Percentiles rank a stretch among this genome's conserved stretches.
Conservation (phyloP, 2,888 invertebrate species). For the Sabellastarte sp. region DNA sequence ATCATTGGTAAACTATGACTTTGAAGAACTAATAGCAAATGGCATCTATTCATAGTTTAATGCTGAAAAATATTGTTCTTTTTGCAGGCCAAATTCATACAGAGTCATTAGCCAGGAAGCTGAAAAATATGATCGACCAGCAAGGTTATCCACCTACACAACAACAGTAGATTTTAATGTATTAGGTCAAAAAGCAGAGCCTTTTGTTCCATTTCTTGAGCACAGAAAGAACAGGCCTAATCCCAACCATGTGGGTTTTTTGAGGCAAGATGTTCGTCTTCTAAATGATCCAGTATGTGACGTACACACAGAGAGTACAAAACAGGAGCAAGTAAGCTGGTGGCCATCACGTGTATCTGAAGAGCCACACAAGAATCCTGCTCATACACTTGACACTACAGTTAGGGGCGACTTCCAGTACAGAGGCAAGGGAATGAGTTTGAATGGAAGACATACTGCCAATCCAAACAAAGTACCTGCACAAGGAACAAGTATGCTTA, state of each 20-base stretch:
- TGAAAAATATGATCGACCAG: constrained; percentile 21
- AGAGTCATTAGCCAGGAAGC: constrained; percentile 50
- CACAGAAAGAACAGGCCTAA: constrained; percentile 44
- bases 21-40: too few species aligned
- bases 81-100: constrained; percentile 51
- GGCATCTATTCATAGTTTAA: too few species aligned
- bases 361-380: constrained; percentile 8
- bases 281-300: constrained; percentile 54
- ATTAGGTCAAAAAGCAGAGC: constrained; percentile 11
- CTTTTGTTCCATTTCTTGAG: constrained; percentile 20
- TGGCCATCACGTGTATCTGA: constrained; percentile 39
- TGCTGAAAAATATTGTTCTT: too few species aligned
- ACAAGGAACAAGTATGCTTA: constrained; percentile 40
- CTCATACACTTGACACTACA: constrained; percentile 43
- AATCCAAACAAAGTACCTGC: constrained; percentile 44
- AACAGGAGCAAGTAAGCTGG: constrained; percentile 41
- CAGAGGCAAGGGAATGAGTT: constrained; percentile 14
- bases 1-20: too few species aligned
- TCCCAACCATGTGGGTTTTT: constrained; percentile 44
- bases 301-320: constrained; percentile 38
- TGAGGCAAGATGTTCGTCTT: constrained; percentile 47
- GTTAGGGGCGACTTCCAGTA: constrained; percentile 42
- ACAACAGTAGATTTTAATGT: constrained; percentile 6
- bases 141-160: background rate
- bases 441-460: constrained; percentile 36